These are phyloP conservation scores for Sceloporus undulatus DNA, from an alignment of 2,113 vertebrate species.

Conservation along the genomic window DNA sequence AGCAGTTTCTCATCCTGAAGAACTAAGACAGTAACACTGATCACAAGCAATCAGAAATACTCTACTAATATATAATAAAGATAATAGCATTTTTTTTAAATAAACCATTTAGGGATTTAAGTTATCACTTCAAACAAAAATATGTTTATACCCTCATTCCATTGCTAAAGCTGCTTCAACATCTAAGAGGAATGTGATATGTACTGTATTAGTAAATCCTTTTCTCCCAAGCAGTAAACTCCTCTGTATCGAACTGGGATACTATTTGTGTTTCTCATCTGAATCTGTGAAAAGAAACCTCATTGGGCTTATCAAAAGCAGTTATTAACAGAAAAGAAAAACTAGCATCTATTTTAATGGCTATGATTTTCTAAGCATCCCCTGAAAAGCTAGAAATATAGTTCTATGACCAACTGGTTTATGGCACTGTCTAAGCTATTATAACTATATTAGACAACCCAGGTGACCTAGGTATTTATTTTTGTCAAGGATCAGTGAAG, in stretches of 20 bases:
- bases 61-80: background rate
- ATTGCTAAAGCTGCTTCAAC: background rate
- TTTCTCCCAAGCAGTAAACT: background rate
- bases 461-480: conserved; percentile 80
- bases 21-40: background rate
- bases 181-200: background rate
- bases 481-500: conserved; percentile 81
- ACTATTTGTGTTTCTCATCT: background rate
- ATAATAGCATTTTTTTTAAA: background rate
- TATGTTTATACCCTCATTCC: background rate
- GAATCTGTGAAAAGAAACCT: conserved; percentile 4
- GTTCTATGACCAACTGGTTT: conserved; percentile 77
- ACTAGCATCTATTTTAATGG: conserved; percentile 41
- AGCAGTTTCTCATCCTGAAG: background rate
- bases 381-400: conserved; percentile 69
- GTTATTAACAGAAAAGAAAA: background rate
- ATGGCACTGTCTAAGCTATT: conserved; percentile 72
- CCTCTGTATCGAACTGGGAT: background rate
- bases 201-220: background rate
- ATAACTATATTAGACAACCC: conserved; percentile 74
- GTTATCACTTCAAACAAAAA: background rate
- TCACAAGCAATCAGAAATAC: background rate
- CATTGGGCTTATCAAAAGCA: background rate
- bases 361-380: conserved; percentile 1
- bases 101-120: background rate